Percentiles rank a stretch among this genome's conserved stretches.
These are phyloP conservation scores for Parazoanthus swiftii DNA, from an alignment of 92 coral and sea anemone genomes.

Conservation along the genomic window DNA sequence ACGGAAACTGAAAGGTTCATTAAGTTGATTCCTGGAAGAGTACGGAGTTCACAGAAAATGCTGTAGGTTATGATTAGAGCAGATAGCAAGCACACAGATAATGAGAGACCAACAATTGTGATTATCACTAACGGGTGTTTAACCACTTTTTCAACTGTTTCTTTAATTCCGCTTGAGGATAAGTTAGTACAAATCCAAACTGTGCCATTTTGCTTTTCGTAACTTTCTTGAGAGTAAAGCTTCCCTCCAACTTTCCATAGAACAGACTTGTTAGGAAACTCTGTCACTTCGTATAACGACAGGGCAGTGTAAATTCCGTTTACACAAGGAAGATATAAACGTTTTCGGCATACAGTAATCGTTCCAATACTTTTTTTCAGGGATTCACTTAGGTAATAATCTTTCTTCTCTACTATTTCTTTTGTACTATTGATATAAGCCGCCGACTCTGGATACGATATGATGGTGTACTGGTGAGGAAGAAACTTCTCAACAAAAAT, in stretches of 20 bases:
- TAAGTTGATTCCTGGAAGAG: constrained; percentile 59
- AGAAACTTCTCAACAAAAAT: constrained; percentile 20
- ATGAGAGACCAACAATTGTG: constrained; percentile 45
- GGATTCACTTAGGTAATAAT: constrained; percentile 36
- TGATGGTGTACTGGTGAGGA: constrained; percentile 34
- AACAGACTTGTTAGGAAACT: constrained; percentile 35
- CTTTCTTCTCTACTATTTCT: constrained; percentile 32
- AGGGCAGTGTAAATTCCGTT: constrained; percentile 34
- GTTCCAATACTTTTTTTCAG: neutral
- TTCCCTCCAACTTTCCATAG: constrained; percentile 35
- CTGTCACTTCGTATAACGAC: constrained; percentile 22
- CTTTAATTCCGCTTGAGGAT: neutral
- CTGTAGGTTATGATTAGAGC: constrained; percentile 51
- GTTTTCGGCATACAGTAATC: constrained; percentile 42
- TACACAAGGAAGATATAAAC: constrained; percentile 31
- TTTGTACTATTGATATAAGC: constrained; percentile 31
- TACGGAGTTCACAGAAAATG: constrained; percentile 53
- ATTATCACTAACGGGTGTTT: neutral
- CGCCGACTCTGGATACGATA: constrained; percentile 4
- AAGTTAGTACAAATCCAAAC: constrained; percentile 57
- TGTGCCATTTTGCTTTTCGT: constrained; percentile 28
- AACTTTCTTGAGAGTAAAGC: constrained; percentile 11
- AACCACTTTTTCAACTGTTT: neutral
- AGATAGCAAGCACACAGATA: constrained; percentile 39
- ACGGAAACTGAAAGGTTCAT: constrained; percentile 52